Percentiles rank a stretch among this genome's conserved stretches.
Evolutionary conservation across 2,113 vertebrate genomes (phyloP).

Genomic region (Tragelaphus imberbis): DNA sequence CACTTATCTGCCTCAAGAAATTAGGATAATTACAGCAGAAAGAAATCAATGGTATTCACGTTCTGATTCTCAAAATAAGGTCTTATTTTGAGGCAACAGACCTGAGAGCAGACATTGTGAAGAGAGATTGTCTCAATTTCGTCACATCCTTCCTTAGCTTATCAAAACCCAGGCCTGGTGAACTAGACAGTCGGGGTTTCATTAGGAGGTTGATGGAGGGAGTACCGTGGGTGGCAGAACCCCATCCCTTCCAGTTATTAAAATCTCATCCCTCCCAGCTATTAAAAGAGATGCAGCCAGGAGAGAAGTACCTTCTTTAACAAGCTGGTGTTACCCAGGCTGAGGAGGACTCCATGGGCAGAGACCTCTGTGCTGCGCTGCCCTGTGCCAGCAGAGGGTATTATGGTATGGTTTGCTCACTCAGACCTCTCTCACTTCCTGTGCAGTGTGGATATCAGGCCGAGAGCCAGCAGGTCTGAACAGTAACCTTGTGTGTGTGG

Average conservation of each 20-base stretch:
- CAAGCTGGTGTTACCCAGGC: neutral
- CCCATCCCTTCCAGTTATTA: neutral
- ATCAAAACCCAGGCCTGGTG: neutral
- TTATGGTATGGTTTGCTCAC: rapidly evolving
- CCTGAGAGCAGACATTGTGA: neutral
- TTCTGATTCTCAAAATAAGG: neutral
- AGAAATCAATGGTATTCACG: neutral
- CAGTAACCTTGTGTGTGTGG: neutral
- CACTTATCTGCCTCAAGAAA: neutral
- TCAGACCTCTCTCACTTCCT: neutral
- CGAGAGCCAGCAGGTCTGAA: neutral
- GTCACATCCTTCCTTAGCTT: neutral
- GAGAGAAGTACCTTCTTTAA: too few species aligned
- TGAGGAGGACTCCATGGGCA: rapidly evolving
- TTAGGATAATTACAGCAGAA: neutral
- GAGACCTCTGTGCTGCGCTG: too few species aligned
- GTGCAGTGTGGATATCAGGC: neutral
- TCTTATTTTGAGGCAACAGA: neutral
- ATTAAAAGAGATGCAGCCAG: neutral
- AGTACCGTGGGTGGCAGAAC: neutral
- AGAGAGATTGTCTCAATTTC: neutral
- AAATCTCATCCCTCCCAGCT: neutral
- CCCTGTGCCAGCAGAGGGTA: neutral
- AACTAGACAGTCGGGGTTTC: neutral
- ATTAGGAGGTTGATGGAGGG: neutral